phyloP scores from a whole-genome alignment of 2,888 invertebrate genomes.

The Drosophila bunnanda region DNA sequence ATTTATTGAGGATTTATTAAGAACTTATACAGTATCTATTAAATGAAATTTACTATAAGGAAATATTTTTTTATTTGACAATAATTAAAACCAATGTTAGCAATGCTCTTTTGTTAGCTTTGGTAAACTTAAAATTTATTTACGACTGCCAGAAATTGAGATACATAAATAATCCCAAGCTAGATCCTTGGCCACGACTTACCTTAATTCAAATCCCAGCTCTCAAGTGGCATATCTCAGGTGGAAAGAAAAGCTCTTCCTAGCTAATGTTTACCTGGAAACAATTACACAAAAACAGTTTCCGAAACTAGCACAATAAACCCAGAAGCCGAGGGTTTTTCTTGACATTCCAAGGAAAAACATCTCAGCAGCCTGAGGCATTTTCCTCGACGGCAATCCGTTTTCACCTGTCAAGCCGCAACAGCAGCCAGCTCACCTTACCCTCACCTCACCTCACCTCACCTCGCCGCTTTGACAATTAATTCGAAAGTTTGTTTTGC shows the following conservation, averaged over 20 bases:
- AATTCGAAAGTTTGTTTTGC: slow-evolving; percentile 34
- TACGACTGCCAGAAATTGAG: background rate
- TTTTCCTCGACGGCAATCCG: slow-evolving; percentile 4
- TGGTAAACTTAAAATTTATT: background rate
- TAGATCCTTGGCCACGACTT: background rate
- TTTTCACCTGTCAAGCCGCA: slow-evolving; percentile 10
- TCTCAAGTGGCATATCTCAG: slow-evolving; percentile 1
- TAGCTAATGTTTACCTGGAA: slow-evolving; percentile 3
- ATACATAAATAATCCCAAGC: background rate
- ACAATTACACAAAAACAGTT: slow-evolving; percentile 20
- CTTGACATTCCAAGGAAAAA: slow-evolving; percentile 2
- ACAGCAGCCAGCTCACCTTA: background rate
- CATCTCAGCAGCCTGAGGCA: background rate
- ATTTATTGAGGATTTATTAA: background rate
- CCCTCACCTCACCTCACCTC: background rate
- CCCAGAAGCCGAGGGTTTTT: slow-evolving; percentile 1
- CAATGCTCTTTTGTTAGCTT: background rate
- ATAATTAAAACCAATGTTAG: too few relatives aligned
- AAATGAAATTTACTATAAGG: too few relatives aligned
- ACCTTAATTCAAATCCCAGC: background rate
- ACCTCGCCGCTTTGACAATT: slow-evolving; percentile 16
- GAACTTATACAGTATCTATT: background rate
- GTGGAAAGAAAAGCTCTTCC: background rate
- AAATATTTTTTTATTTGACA: too few relatives aligned
- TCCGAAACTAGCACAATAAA: slow-evolving; percentile 11